Base-by-base conservation (phyloP, 2,113 vertebrate species). In the Hippocampus comes region DNA sequence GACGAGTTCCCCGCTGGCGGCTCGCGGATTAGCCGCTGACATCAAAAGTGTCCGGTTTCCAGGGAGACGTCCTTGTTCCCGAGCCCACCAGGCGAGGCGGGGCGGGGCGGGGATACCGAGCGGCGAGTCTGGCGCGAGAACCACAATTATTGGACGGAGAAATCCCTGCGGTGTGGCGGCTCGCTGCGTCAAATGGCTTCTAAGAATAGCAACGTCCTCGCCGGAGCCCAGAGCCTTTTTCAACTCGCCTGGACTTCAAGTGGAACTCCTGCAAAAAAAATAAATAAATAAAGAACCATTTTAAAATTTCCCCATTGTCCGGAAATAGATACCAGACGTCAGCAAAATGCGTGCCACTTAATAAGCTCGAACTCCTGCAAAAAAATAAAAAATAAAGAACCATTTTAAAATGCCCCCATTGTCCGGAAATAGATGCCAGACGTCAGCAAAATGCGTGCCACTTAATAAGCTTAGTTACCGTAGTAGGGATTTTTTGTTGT, bases 41-140 rank as follows among this genome's bases (percentile, higher is more conserved):
- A 83, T 77, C 76, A 74, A 82, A 82, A 85, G 77, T 77, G 82
- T 86, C 85, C 88, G 81, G 89, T 91, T 92, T 89, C 88, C 89
- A 90, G 80, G 89, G 89, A 92, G 86, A 92, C 89, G 82, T 86
- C 82, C 76, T 80, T 83, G 84, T 77, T 82, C 74, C 78, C 61
- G 81, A 82, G 84, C 83, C 79, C 77, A 74, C n/a, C 66, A 79
- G 82, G 80, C 55, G 46, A 74, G 74, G 77, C 30, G 30, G 1
- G 30, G 27, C 27, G 27, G 25, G 30, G 30, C 67, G 64, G 74
- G 82, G 61, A 41, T 21, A 63, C 61, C 57, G 25, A 83, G 81
- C 78, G 81, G 71, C 67, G 84, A 82, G 88, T 89, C 86, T 86
- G 81, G 75, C 83, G 69, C 81, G 65, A 71, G 72, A 82, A 80